A percentile compares a stretch with the other conserved stretches of the same genome.
phyloP scores from a whole-genome alignment of 2,888 invertebrate genomes.

The Steinernema hermaphroditum region DNA sequence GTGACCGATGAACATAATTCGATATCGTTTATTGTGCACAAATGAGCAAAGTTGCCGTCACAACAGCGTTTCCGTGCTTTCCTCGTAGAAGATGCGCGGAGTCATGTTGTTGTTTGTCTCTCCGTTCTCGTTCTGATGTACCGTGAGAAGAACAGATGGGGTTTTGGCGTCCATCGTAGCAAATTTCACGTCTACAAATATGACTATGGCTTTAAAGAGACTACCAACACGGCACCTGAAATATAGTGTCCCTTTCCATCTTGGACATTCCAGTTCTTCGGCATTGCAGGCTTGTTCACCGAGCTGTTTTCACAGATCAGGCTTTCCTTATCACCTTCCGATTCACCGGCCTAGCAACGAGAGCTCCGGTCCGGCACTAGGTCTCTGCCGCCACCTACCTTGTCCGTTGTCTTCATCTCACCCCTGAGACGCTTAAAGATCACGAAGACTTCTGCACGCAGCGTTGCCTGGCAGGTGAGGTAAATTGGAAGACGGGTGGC shows the following conservation, averaged over 20 bases:
- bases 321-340: constrained; percentile 15
- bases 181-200: background rate
- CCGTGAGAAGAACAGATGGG: constrained; percentile 15
- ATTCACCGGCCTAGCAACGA: background rate
- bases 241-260: background rate
- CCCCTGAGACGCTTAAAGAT: constrained; percentile 38
- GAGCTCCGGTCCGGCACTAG: background rate
- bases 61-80: constrained; percentile 19
- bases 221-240: background rate
- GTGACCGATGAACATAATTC: too few species aligned
- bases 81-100: constrained; percentile 14
- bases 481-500: constrained; percentile 63
- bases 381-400: background rate
- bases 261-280: background rate
- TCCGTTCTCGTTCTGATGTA: background rate
- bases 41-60: constrained; percentile 23
- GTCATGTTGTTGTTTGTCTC: constrained; percentile 17
- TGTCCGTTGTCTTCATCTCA: background rate
- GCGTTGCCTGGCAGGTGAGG: constrained; percentile 48
- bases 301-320: background rate
- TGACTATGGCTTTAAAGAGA: background rate
- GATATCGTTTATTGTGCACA: constrained; percentile 1
- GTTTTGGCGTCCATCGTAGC: background rate
- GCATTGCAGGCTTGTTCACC: background rate
- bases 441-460: constrained; percentile 50